A percentile compares a stretch with the other conserved stretches of the same genome.
phyloP scores from a whole-genome alignment of 1,140 invertebrate species.

The Cydia amplana region DNA sequence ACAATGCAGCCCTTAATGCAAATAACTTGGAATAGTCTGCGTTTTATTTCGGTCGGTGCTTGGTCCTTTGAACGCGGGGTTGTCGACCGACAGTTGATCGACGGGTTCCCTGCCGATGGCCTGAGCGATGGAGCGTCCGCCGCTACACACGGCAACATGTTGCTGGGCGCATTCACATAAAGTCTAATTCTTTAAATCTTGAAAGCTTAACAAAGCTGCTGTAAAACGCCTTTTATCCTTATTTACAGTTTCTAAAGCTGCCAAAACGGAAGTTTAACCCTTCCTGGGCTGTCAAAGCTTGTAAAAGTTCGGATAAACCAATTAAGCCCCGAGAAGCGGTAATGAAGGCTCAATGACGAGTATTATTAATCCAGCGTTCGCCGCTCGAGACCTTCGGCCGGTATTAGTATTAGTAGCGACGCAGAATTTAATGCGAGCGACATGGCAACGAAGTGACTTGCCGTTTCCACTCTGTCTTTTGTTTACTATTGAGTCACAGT shows the following conservation, averaged over 20 bases:
- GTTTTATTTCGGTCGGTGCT: conserved; percentile 14
- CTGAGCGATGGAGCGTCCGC: conserved; percentile 23
- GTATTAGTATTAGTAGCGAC: background rate
- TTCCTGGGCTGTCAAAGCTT: background rate
- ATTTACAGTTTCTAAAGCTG: background rate
- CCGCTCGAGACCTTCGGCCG: background rate
- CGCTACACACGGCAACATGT: background rate
- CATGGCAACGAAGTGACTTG: conserved; percentile 5
- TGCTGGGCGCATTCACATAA: background rate
- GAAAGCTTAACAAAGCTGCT: background rate
- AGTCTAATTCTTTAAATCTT: background rate
- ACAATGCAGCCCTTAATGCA: conserved; percentile 30
- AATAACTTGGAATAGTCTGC: conserved; percentile 17
- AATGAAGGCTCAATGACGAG: conserved; percentile 9
- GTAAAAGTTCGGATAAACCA: background rate
- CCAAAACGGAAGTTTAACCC: background rate
- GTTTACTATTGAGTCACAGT: background rate
- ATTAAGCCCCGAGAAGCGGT: background rate
- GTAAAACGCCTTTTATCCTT: background rate
- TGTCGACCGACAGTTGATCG: conserved; percentile 39
- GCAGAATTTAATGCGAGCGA: conserved; percentile 10
- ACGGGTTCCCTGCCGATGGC: background rate
- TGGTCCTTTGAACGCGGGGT: conserved; percentile 33
- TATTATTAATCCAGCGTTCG: conserved; percentile 7
- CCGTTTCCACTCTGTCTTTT: background rate